Conservation (phyloP, 2,113 vertebrate genomes). For the Oryzias celebensis region DNA sequence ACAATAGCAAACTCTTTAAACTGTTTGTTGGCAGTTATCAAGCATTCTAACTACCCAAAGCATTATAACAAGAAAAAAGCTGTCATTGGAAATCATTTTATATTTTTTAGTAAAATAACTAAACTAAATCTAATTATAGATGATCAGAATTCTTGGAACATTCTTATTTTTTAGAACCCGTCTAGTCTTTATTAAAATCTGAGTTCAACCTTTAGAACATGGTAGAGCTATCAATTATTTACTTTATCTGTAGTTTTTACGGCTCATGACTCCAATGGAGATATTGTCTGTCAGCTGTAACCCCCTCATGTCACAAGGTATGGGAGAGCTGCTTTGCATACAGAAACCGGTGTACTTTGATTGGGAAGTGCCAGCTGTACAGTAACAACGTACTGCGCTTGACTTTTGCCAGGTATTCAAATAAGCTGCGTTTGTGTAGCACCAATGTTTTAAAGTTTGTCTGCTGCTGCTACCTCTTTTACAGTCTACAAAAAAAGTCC, state of each 20-base stretch:
- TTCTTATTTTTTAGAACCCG: too few species aligned
- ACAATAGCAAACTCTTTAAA: too few species aligned
- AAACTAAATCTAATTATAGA: too few species aligned
- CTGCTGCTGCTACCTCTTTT: background rate
- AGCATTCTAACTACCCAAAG: too few species aligned
- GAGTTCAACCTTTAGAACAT: too few species aligned
- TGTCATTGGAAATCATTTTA: too few species aligned
- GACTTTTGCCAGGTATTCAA: conserved; percentile 24
- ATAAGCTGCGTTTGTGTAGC: conserved; percentile 17
- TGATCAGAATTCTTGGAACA: too few species aligned
- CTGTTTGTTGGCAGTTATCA: too few species aligned
- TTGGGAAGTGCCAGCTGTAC: conserved; percentile 11
- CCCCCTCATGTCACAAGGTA: background rate
- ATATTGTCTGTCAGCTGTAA: background rate
- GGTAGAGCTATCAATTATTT: background rate
- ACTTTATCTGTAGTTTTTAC: conserved; percentile 5
- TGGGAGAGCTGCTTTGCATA: conserved; percentile 12
- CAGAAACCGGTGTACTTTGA: conserved; percentile 22
- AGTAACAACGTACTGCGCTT: conserved; percentile 7
- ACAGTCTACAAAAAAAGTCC: too few species aligned
- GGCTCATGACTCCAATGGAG: background rate
- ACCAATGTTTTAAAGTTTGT: conserved; percentile 1
- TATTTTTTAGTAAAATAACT: too few species aligned
- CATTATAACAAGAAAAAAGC: too few species aligned
- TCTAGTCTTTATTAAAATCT: too few species aligned